Conservation (phyloP, 2,113 vertebrate species). For the Pogonocichla stellata region DNA sequence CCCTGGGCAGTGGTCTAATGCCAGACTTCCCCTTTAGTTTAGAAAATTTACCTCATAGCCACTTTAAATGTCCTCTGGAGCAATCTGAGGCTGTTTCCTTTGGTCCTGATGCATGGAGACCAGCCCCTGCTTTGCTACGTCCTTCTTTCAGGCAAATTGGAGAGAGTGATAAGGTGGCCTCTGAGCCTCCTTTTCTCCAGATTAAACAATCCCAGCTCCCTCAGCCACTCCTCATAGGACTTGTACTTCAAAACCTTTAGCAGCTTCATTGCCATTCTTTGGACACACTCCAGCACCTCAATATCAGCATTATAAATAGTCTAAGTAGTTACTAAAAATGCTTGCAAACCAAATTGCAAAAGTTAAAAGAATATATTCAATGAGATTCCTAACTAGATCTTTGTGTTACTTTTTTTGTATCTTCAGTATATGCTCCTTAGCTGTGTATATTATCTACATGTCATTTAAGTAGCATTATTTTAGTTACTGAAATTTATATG, state of each 20-base stretch:
- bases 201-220: neutral
- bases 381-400: neutral
- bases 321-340: neutral
- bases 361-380: neutral
- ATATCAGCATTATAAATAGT: neutral
- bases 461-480: neutral
- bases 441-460: neutral
- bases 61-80: neutral
- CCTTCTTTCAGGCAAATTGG: neutral
- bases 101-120: neutral
- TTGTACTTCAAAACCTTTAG: neutral
- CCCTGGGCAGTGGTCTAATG: neutral
- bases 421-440: neutral
- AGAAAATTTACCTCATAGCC: neutral
- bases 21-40: neutral
- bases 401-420: neutral
- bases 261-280: neutral
- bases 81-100: neutral
- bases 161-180: neutral
- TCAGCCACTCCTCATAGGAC: neutral
- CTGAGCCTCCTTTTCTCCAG: neutral
- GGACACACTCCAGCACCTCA: neutral
- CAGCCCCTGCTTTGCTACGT: neutral
- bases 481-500: neutral
- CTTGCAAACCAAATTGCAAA: neutral